Base-by-base conservation (phyloP, 2,113 vertebrate genomes). In the Gobiocypris rarus region DNA sequence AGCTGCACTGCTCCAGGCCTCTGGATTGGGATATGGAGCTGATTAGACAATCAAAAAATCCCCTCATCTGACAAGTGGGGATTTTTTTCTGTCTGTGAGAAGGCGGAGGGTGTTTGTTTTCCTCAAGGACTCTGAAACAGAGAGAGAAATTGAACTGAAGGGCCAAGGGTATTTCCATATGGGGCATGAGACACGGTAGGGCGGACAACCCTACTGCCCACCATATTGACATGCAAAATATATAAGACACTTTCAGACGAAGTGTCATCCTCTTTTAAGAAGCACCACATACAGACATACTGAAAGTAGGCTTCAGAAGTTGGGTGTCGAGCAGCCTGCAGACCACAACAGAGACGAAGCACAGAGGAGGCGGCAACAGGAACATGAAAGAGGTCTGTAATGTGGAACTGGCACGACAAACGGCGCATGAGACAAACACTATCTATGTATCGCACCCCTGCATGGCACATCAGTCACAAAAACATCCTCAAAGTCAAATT, bases 301-400 rank as follows among this genome's bases (percentile, higher is more conserved):
- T 91, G 86, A 89, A 90, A 90, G 89, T 84, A 89, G 87, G 87
- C 91, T 92, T 92, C 87, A 87, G 93, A 94, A 92, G 91, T 84
- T 86, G 89, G 87, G 92, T 93, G 92, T 88, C 89, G 85, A 89
- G 90, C 89, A 89, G 91, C 81, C 88, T 86, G 59, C 91, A 90
- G 87, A 94, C 94, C 96, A 95, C 93, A 95, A 95, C 93, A 95
- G 93, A 96, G 91, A 89, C 78, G 38, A 86, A 93, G 91, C 92
- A 91, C 91, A 93, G 93, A 93, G 83, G 91, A 93, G 95, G 91
- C 91, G 94, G 94, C 92, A 89, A 87, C 90, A 88, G 90, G 90
- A 91, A 95, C 93, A 93, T 93, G 86, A 93, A 95, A 95, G 95
- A 87, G 89, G 89, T 87, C 88, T 94, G 94, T 93, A 94, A 95